Conservation (phyloP, 1,140 invertebrate species). For the Lepidurus arcticus region DNA sequence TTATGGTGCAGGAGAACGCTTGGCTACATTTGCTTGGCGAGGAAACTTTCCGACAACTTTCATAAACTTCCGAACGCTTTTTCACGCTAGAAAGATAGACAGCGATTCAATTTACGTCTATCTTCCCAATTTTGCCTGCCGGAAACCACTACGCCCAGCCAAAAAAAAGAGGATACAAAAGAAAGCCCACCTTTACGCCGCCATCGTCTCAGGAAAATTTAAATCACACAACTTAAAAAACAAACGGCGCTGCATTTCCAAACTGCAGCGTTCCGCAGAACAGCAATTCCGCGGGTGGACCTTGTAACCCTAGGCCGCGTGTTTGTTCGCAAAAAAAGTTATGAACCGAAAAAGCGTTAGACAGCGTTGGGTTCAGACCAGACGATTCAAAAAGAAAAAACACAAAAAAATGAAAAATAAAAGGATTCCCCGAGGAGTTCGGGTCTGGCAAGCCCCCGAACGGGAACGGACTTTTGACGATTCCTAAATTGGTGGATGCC, state of each 20-base stretch:
- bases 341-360: too few species aligned
- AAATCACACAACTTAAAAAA: background rate
- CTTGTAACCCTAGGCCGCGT: too few species aligned
- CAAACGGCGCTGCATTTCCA: background rate
- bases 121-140: constrained; percentile 23
- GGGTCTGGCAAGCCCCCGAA: background rate
- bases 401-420: too few species aligned
- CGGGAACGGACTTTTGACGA: constrained; percentile 4
- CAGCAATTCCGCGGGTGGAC: too few species aligned
- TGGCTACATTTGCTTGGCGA: constrained; percentile 26
- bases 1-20: constrained; percentile 27
- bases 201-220: constrained; percentile 9
- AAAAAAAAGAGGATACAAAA: background rate
- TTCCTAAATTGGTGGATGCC: background rate
- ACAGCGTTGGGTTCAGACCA: too few species aligned
- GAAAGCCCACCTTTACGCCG: background rate
- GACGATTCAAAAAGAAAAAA: too few species aligned
- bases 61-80: constrained; percentile 20
- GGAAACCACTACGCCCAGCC: background rate
- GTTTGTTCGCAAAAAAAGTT: too few species aligned
- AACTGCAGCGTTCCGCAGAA: background rate
- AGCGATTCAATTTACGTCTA: constrained; percentile 28
- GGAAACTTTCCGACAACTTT: constrained; percentile 26
- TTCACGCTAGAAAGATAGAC: constrained; percentile 29
- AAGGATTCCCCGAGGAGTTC: too few species aligned